phyloP scores from a whole-genome alignment of 2,797 vertebrate species.

The Brachyalestes nurse region DNA sequence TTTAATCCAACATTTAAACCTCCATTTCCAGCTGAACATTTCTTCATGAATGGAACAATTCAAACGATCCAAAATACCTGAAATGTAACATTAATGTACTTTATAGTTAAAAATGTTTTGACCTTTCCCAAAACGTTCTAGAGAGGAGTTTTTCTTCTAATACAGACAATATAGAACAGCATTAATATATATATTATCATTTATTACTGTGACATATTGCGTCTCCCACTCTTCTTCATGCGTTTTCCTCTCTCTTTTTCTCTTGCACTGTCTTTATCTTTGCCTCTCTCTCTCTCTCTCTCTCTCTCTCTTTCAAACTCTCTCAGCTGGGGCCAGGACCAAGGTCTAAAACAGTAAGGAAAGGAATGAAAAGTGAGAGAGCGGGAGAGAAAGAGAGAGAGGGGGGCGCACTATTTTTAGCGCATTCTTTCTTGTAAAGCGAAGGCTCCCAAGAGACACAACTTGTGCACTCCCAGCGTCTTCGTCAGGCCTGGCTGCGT shows the following conservation, averaged over 20 bases:
- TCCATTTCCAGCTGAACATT: too few relatives aligned
- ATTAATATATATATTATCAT: too few relatives aligned
- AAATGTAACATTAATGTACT: too few relatives aligned
- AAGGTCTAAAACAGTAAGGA: constrained; percentile 36
- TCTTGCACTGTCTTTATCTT: not conserved
- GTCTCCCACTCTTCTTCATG: not conserved
- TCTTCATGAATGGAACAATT: too few relatives aligned
- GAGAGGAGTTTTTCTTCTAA: too few relatives aligned
- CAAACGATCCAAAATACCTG: too few relatives aligned
- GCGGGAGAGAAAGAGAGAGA: constrained; percentile 43
- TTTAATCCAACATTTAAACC: too few relatives aligned
- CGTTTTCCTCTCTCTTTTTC: not conserved
- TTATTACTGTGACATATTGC: too few relatives aligned
- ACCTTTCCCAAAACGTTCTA: too few relatives aligned
- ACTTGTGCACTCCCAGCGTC: constrained; percentile 61
- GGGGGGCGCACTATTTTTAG: constrained; percentile 67
- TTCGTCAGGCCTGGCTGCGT: constrained; percentile 65
- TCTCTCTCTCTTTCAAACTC: constrained; percentile 37
- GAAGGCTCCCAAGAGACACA: constrained; percentile 69
- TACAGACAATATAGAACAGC: too few relatives aligned
- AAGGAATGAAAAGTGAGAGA: constrained; percentile 34
- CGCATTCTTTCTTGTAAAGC: constrained; percentile 72
- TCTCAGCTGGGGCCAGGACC: constrained; percentile 38
- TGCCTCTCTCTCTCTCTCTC: not conserved
- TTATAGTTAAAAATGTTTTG: too few relatives aligned